These are phyloP conservation scores for Phenganax marumi DNA, from an alignment of 92 coral and sea anemone genomes.

Conservation along the genomic window DNA sequence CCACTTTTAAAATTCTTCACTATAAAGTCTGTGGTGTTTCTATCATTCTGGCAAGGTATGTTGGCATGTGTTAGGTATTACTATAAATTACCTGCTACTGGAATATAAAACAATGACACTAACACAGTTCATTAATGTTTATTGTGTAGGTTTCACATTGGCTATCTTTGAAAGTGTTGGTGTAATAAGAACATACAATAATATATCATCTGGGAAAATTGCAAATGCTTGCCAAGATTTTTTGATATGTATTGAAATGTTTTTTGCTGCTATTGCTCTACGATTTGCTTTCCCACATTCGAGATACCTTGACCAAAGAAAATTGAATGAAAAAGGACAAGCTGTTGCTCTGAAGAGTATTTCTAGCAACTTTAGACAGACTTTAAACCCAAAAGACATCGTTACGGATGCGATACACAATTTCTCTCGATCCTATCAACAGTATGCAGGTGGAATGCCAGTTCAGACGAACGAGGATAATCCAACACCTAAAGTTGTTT, in stretches of 20 bases:
- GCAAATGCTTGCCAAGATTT: constrained; percentile 97
- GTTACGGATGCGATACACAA: constrained; percentile 98
- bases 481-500: constrained; percentile 18
- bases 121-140: neutral
- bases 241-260: constrained; percentile 94
- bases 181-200: constrained; percentile 75
- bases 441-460: constrained; percentile 65
- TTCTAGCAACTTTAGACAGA: constrained; percentile 85
- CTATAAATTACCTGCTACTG: neutral
- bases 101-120: neutral
- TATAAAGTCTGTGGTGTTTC: constrained; percentile 88
- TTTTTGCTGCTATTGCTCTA: constrained; percentile 90
- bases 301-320: constrained; percentile 79
- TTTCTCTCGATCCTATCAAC: constrained; percentile 91
- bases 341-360: constrained; percentile 94
- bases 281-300: constrained; percentile 92
- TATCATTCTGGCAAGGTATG: constrained; percentile 99
- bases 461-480: constrained; percentile 34
- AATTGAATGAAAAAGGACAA: constrained; percentile 85
- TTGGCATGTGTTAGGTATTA: neutral
- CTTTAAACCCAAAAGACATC: constrained; percentile 93
- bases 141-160: constrained; percentile 69
- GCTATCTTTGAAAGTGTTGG: constrained; percentile 92
- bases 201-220: constrained; percentile 93
- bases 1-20: constrained; percentile 97